Evolutionary conservation across 2,888 invertebrate genomes (phyloP).

Genomic region (Thymelicus sylvestris): DNA sequence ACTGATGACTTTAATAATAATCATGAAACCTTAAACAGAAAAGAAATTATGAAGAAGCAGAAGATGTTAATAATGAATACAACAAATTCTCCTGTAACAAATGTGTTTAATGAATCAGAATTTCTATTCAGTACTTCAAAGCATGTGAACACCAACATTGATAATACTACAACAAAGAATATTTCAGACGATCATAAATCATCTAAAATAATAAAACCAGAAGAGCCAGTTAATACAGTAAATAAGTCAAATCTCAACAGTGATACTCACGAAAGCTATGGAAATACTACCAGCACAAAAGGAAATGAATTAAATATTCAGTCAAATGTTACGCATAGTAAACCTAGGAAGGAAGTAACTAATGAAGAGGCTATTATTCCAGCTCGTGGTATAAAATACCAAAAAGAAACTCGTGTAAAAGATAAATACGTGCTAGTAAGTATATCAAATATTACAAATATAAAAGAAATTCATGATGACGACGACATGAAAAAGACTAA

Average conservation of each 20-base stretch:
- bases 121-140: neutral
- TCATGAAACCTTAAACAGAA: too few species aligned
- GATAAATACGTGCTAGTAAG: neutral
- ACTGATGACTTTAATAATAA: too few species aligned
- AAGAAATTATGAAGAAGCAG: neutral
- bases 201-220: neutral
- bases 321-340: neutral
- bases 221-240: neutral
- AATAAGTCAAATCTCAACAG: neutral
- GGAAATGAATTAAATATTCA: neutral
- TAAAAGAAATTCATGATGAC: neutral
- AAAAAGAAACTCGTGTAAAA: neutral
- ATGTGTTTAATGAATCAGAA: neutral
- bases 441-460: slow-evolving; percentile 1
- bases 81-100: neutral
- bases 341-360: neutral
- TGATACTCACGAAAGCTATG: neutral
- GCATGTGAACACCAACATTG: neutral
- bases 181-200: neutral
- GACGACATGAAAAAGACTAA: neutral
- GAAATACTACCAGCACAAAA: neutral
- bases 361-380: slow-evolving; percentile 9
- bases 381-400: neutral
- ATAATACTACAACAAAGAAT: neutral
- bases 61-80: neutral